Base-by-base conservation (phyloP, 2,888 invertebrate species). In the Pegoplata infirma region DNA sequence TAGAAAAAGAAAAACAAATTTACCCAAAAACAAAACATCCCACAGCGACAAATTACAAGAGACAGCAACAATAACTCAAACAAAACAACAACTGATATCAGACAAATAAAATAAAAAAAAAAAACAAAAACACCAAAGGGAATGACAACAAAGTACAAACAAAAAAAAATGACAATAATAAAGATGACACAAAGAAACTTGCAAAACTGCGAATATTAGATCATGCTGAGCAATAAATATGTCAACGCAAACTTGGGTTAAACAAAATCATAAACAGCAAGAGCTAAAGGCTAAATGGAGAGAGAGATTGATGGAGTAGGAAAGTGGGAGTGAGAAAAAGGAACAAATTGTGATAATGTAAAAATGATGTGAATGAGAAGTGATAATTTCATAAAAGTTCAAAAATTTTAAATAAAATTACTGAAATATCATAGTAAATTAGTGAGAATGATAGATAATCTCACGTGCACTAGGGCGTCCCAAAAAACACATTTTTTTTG, bases 31-130 rank as follows among this genome's bases (percentile, higher is more conserved):
- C 82, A 84, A 84, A 85, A 87, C 84, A 83, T 83, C 84, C 82
- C 83, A 83, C 85, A 83, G 84, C 82, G 86, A 85, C 86, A 86
- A 86, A 87, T 87, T 86, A 85, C 83, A 82, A 83, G 81, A 81
- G 82, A 80, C 80, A 75, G 64, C 77, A 75, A 69, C 75, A 81
- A 79, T 79, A 80, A 81, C 64, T 75, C 79, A 76, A 79, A 75
- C 36, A 71, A 61, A 16, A 19, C n/a, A 32, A 40, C 36, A 40
- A 40, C n/a, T n/a, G n/a, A 23, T 75, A 67, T 71, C 77, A 82
- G 61, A 56, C 12, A 32, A n/a, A n/a, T n/a, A n/a, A n/a, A n/a
- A n/a, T n/a, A 51, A 67, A 19, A 23, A n/a, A n/a, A n/a, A n/a
- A n/a, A 56, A 3, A 66, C 19, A 72, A 2, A 64, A 25, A 28